Conservation (phyloP, 1,140 invertebrate genomes). For the Halyomorpha halys region DNA sequence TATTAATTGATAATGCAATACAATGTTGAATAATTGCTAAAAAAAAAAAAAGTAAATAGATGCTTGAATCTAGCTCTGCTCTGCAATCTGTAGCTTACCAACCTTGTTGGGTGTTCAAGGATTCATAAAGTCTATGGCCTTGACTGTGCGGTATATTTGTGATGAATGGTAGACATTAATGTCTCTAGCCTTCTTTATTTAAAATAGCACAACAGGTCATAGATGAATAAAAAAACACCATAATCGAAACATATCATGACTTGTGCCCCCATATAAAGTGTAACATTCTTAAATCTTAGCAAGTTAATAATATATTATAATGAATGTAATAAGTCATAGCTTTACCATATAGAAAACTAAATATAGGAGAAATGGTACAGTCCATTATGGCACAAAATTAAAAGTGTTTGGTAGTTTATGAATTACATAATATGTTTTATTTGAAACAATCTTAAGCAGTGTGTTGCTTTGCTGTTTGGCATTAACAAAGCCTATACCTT, state of each 20-base stretch:
- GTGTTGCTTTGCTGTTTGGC: constrained; percentile 28
- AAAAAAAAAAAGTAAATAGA: constrained; percentile 7
- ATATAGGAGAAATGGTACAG: constrained; percentile 27
- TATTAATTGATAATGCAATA: not conserved
- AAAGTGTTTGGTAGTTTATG: constrained; percentile 23
- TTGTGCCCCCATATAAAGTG: constrained; percentile 31
- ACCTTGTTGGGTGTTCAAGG: constrained; percentile 28
- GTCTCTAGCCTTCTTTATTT: constrained; percentile 34
- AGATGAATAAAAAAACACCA: constrained; percentile 28
- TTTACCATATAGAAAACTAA: constrained; percentile 26
- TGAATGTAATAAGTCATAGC: constrained; percentile 28
- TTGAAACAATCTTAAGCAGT: constrained; percentile 24
- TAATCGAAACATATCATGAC: constrained; percentile 32
- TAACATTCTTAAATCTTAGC: constrained; percentile 32
- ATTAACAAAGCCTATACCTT: constrained; percentile 19
- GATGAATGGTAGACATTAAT: constrained; percentile 33
- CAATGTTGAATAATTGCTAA: constrained; percentile 3
- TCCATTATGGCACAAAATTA: constrained; percentile 27
- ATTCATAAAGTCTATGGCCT: constrained; percentile 17
- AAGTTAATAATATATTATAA: constrained; percentile 29
- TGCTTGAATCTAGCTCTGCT: constrained; percentile 10
- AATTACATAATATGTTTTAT: constrained; percentile 14
- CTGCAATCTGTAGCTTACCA: constrained; percentile 18
- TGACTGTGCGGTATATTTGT: constrained; percentile 14
- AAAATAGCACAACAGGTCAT: constrained; percentile 22